Percentiles rank a stretch among this genome's conserved stretches.
phyloP scores from a whole-genome alignment of 2,797 vertebrate species.

The Micromesistius poutassou region DNA sequence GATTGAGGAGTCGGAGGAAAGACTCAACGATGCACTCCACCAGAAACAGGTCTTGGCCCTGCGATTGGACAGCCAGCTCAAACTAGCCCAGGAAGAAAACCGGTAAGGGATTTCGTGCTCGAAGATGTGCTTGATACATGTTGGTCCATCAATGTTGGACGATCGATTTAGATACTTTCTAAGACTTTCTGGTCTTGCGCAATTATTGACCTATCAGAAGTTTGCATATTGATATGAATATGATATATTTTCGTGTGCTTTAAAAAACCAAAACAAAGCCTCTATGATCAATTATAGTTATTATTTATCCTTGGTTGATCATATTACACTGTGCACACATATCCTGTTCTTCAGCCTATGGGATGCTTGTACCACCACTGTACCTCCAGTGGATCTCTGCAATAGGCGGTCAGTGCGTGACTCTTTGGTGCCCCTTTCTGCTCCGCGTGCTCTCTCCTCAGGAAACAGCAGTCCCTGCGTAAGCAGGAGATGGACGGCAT shows the following conservation, averaged over 20 bases:
- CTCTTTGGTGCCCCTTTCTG: neutral
- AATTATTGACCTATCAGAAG: neutral
- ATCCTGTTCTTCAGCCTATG: neutral
- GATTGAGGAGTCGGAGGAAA: constrained; percentile 94
- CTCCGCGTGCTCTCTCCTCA: constrained; percentile 55
- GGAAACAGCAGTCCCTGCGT: constrained; percentile 88
- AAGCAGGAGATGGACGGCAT: constrained; percentile 95
- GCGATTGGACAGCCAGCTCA: constrained; percentile 87
- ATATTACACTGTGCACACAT: neutral
- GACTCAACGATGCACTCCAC: constrained; percentile 88
- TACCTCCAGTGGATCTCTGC: neutral
- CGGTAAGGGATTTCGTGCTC: constrained; percentile 74
- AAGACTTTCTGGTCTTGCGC: neutral
- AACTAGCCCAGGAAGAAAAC: constrained; percentile 88
- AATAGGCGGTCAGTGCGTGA: neutral
- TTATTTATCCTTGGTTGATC: neutral
- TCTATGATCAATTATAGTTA: neutral
- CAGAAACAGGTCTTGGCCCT: constrained; percentile 89
- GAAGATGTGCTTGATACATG: neutral
- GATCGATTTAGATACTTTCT: neutral
- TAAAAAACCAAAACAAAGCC: neutral
- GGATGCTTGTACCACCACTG: neutral
- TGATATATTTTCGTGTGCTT: neutral
- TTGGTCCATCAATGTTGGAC: neutral
- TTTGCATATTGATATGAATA: neutral